Conservation (phyloP, 2,888 invertebrate genomes). For the Macaria liturata region DNA sequence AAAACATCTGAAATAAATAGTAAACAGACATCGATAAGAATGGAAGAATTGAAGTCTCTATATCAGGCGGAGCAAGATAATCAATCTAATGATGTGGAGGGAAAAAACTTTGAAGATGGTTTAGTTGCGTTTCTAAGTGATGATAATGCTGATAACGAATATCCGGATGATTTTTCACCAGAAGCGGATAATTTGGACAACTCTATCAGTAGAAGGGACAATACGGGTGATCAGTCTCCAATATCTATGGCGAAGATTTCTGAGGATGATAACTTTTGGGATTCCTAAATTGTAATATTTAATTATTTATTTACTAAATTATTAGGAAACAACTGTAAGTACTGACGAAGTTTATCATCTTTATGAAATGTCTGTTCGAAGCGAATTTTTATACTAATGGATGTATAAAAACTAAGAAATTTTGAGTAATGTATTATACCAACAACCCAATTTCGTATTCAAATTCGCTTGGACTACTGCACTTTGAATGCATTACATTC, state of each 20-base stretch:
- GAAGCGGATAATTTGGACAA: conserved; percentile 60
- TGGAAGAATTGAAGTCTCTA: conserved; percentile 35
- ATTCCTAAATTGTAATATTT: conserved; percentile 40
- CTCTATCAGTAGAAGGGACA: conserved; percentile 34
- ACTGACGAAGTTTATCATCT: no score
- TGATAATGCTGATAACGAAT: conserved; percentile 41
- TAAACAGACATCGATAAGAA: conserved; percentile 44
- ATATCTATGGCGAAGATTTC: conserved; percentile 59
- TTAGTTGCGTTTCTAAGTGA: conserved; percentile 35
- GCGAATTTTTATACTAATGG: no score
- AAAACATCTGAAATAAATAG: neutral
- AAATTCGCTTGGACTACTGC: no score
- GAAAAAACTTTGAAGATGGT: conserved; percentile 42
- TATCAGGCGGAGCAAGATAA: conserved; percentile 34
- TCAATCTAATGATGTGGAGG: conserved; percentile 41
- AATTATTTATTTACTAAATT: no score
- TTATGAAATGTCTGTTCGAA: no score
- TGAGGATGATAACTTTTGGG: conserved; percentile 70
- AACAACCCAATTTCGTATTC: no score
- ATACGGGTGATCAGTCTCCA: conserved; percentile 54
- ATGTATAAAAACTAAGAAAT: no score
- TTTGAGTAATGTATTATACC: no score
- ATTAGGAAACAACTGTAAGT: no score
- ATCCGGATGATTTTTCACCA: conserved; percentile 58
- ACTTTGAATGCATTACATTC: no score